phyloP scores from a whole-genome alignment of 2,113 vertebrate genomes.

The Heterocephalus glaber region DNA sequence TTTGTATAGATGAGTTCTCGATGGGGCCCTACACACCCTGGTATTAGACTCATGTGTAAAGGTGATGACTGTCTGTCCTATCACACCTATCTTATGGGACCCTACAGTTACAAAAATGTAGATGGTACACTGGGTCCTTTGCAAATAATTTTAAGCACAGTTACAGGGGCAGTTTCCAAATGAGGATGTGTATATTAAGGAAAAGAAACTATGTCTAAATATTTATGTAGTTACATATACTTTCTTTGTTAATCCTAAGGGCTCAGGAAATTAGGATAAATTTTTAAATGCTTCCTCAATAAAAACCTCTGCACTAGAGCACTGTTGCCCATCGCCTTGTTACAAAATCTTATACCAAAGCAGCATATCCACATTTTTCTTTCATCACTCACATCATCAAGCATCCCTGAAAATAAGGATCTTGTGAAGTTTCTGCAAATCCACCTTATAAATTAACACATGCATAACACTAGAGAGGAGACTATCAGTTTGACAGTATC shows the following conservation, averaged over 20 bases:
- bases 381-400: constrained; percentile 57
- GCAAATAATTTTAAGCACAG: neutral
- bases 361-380: constrained; percentile 65
- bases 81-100: neutral
- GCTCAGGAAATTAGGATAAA: constrained; percentile 18
- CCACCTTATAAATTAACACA: constrained; percentile 86
- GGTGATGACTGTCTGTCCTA: neutral
- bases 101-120: neutral
- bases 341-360: constrained; percentile 76
- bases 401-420: constrained; percentile 49
- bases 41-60: neutral
- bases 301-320: neutral
- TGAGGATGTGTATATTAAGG: neutral
- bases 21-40: neutral
- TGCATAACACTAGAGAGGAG: constrained; percentile 36
- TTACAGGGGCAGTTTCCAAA: neutral
- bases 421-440: constrained; percentile 76
- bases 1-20: neutral
- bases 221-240: neutral
- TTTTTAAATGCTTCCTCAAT: constrained; percentile 58
- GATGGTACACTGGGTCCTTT: neutral
- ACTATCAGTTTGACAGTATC: constrained; percentile 77
- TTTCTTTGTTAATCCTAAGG: constrained; percentile 16
- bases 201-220: neutral
- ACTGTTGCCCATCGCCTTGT: constrained; percentile 47